Evolutionary conservation across 2,113 vertebrate species (phyloP).

Genomic region (Ptychochromis oligacanthus): DNA sequence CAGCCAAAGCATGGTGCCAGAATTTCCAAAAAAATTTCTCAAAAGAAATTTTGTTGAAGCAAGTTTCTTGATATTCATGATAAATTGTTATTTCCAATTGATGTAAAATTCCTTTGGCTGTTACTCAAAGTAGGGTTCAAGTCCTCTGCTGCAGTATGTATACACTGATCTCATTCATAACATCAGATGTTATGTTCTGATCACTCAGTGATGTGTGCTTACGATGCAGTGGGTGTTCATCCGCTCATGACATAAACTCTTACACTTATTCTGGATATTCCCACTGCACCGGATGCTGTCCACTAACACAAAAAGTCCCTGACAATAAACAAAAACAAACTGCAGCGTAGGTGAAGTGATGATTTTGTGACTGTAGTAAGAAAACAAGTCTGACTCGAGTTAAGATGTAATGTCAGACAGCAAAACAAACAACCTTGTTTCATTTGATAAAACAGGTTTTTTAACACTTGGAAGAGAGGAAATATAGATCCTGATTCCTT

Average conservation of each 20-base stretch:
- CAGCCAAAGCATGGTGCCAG: neutral
- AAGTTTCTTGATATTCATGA: neutral
- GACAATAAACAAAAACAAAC: constrained; percentile 58
- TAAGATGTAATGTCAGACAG: constrained; percentile 3
- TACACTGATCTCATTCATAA: neutral
- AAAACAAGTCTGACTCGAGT: constrained; percentile 48
- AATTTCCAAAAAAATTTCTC: neutral
- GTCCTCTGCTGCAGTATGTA: neutral
- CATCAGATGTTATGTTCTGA: neutral
- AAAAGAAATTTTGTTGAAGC: neutral
- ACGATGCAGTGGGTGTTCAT: constrained; percentile 32
- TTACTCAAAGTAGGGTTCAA: neutral
- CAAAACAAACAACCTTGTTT: constrained; percentile 10
- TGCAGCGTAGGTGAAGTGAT: constrained; percentile 35
- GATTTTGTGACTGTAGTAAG: constrained; percentile 14
- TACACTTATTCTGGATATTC: constrained; percentile 28
- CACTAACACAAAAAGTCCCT: constrained; percentile 24
- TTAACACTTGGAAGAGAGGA: neutral
- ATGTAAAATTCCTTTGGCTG: constrained; percentile 4
- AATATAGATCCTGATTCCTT: neutral
- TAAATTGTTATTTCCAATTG: neutral
- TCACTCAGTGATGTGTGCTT: neutral
- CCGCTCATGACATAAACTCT: constrained; percentile 34
- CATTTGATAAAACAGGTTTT: neutral
- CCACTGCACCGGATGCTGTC: constrained; percentile 36